These are phyloP conservation scores for Meta bourneti DNA, from an alignment of 2,888 invertebrate genomes.

Conservation along the genomic window DNA sequence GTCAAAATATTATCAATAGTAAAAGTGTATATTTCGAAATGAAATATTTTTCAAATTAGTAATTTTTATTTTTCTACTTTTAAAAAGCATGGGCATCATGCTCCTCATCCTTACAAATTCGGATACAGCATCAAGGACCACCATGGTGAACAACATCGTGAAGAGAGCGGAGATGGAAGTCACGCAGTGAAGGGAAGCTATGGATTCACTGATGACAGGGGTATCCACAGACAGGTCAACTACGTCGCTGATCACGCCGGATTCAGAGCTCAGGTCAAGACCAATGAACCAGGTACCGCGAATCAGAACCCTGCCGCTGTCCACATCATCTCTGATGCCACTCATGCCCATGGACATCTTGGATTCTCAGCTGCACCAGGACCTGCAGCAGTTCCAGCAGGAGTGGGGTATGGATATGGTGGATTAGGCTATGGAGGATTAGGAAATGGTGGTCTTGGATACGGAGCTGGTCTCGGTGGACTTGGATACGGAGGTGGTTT, in stretches of 20 bases:
- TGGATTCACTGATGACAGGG: too few relatives aligned
- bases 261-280: too few relatives aligned
- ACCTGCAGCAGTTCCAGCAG: neutral
- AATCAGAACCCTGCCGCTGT: too few relatives aligned
- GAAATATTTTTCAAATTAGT: neutral
- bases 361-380: neutral
- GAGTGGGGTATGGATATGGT: neutral
- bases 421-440: neutral
- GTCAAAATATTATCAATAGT: too few relatives aligned
- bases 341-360: neutral
- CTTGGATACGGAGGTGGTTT: neutral
- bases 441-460: neutral
- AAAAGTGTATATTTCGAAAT: neutral
- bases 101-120: neutral
- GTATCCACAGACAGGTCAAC: too few relatives aligned
- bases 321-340: too few relatives aligned
- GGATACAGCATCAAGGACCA: neutral
- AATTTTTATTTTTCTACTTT: neutral
- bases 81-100: neutral
- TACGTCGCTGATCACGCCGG: too few relatives aligned
- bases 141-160: too few relatives aligned
- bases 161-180: too few relatives aligned
- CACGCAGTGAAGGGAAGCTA: too few relatives aligned
- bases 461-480: neutral
- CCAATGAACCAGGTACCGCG: too few relatives aligned